Base-by-base conservation (phyloP, 1,140 invertebrate genomes). In the Trichoplusia ni region DNA sequence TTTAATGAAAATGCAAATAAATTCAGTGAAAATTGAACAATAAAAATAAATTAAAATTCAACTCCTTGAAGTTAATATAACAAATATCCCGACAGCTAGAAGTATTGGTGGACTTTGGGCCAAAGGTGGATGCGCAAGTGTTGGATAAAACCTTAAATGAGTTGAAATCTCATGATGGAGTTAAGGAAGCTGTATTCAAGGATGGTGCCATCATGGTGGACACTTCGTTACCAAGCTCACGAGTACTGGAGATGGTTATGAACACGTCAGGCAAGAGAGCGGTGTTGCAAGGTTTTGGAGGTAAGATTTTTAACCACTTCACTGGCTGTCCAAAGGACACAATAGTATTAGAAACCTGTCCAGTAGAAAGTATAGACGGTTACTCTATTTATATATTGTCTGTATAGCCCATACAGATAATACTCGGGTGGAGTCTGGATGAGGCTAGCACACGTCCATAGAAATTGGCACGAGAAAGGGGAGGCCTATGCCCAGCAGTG, bases 261-360 rank as follows among this genome's bases (percentile, higher is more conserved):
- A 78, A 64, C 14, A 81, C 77, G 0, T 94, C 94, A 4, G 96
- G 96, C 0, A 92, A 90, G 29, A 91, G 92, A 67, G 95, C 95
- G 16, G 95, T 97, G 0, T 79, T 98, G 0, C 95, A 94, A 76
- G 97, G 97, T 8, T 94, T 94, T 88, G 95, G 95, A 54, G 94
- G 93, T 92, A 85, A 71, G 21, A 38, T n/a, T n/a, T n/a, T n/a
- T n/a, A n/a, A n/a, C n/a, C n/a, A n/a, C n/a, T n/a, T n/a, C n/a
- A n/a, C n/a, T n/a, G n/a, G n/a, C n/a, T n/a, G n/a, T n/a, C n/a
- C n/a, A n/a, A n/a, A n/a, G n/a, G n/a, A n/a, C n/a, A n/a, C n/a
- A n/a, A n/a, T n/a, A n/a, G n/a, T n/a, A n/a, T n/a, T n/a, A n/a
- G n/a, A n/a, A n/a, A n/a, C n/a, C n/a, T n/a, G n/a, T n/a, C n/a